Conservation (phyloP, 2,113 vertebrate species). For the Axis porcinus region DNA sequence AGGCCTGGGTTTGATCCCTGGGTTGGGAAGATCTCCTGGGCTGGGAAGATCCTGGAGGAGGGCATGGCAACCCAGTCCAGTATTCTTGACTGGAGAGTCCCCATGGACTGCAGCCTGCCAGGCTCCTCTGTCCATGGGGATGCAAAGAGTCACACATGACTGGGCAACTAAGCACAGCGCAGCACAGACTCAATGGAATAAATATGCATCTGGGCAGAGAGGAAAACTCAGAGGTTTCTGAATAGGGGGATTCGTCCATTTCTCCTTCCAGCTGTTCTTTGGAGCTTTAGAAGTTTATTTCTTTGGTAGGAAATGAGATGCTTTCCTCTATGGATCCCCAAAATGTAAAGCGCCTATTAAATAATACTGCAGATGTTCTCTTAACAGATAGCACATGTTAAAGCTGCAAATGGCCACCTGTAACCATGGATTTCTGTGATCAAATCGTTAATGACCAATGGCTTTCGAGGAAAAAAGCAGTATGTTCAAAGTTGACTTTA, state of each 20-base stretch:
- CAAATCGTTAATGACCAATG: neutral
- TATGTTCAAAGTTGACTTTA: neutral
- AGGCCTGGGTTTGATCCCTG: neutral
- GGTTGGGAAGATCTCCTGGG: neutral
- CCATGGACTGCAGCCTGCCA: neutral
- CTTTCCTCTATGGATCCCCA: neutral
- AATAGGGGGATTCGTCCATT: neutral
- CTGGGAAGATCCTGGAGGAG: neutral
- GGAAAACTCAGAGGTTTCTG: neutral
- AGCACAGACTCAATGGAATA: neutral
- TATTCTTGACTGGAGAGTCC: neutral
- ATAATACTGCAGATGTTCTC: neutral
- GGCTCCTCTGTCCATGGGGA: neutral
- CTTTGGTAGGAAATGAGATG: slow-evolving; percentile 4
- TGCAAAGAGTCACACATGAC: neutral
- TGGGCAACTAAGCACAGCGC: neutral
- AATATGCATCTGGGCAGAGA: neutral
- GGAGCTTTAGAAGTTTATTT: slow-evolving; percentile 33
- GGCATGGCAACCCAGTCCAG: neutral
- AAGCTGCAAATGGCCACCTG: slow-evolving; percentile 26
- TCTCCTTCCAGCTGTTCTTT: slow-evolving; percentile 16
- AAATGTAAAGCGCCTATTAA: slow-evolving; percentile 25
- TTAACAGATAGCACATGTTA: slow-evolving; percentile 18
- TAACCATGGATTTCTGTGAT: neutral
- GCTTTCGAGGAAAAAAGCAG: slow-evolving; percentile 41